A percentile compares a stretch with the other conserved stretches of the same genome.
Evolutionary conservation across 1,140 invertebrate genomes (phyloP).

Genomic region (Lycorma delicatula): DNA sequence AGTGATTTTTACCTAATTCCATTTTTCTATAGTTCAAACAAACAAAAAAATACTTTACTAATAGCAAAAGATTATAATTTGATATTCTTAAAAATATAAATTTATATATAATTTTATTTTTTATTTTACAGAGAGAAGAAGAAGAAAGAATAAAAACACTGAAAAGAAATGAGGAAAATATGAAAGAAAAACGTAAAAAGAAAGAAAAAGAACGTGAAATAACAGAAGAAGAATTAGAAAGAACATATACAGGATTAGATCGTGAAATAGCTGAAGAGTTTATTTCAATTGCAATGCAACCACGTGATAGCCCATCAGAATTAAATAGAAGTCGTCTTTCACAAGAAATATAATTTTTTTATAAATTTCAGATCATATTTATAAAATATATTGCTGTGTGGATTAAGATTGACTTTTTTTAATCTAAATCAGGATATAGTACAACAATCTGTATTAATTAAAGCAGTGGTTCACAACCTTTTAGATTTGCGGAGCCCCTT

Average conservation of each 20-base stretch:
- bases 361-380: no score
- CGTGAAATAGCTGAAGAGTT: slow-evolving; percentile 49
- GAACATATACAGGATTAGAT: slow-evolving; percentile 49
- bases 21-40: no score
- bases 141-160: background rate
- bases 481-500: no score
- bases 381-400: no score
- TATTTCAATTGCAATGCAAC: slow-evolving; percentile 44
- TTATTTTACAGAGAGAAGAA: background rate
- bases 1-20: no score
- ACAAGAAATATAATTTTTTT: background rate
- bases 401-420: no score
- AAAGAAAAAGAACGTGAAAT: slow-evolving; percentile 15
- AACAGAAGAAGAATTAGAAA: slow-evolving; percentile 37
- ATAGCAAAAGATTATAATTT: no score
- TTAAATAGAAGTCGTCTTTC: background rate
- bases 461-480: no score
- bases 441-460: no score
- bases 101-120: background rate
- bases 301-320: background rate
- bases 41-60: no score
- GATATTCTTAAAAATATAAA: no score
- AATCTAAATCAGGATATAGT: no score
- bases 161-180: background rate
- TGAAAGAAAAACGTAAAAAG: slow-evolving; percentile 5